phyloP scores from a whole-genome alignment of 2,888 invertebrate species.

The Sepiola atlantica region DNA sequence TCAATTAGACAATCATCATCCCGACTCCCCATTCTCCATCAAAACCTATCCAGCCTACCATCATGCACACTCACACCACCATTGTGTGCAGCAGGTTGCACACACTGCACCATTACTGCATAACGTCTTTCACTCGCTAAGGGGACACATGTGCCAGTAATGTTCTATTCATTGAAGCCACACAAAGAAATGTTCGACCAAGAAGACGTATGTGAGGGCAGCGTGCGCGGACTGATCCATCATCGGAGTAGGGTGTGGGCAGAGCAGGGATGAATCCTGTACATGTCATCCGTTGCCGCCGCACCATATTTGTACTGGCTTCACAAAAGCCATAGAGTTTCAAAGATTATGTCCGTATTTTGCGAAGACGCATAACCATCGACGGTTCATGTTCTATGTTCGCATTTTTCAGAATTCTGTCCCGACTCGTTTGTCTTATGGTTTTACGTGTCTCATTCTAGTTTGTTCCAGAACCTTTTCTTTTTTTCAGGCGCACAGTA shows the following conservation, averaged over 20 bases:
- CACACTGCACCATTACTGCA: slow-evolving; percentile 58
- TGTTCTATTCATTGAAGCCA: not conserved
- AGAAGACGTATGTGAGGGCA: not conserved
- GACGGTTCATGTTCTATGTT: not conserved
- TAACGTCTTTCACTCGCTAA: not conserved
- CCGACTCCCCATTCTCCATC: not conserved
- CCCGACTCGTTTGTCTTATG: not conserved
- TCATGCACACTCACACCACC: not conserved
- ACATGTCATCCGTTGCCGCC: not conserved
- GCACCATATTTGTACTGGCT: not conserved
- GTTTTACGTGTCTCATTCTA: not conserved
- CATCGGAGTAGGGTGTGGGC: not conserved
- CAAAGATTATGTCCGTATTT: not conserved
- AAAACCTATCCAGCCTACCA: not conserved
- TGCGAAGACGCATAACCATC: slow-evolving; percentile 32
- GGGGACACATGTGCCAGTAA: slow-evolving; percentile 1
- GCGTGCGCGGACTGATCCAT: not conserved
- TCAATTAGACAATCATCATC: not conserved
- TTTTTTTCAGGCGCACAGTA: not conserved
- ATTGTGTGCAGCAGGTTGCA: slow-evolving; percentile 46
- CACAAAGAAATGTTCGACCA: not conserved
- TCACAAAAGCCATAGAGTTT: not conserved
- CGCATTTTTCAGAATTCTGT: not conserved
- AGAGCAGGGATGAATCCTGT: not conserved
- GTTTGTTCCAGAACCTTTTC: not conserved